phyloP scores from a whole-genome alignment of 2,113 vertebrate species.

The Cisticola juncidis region DNA sequence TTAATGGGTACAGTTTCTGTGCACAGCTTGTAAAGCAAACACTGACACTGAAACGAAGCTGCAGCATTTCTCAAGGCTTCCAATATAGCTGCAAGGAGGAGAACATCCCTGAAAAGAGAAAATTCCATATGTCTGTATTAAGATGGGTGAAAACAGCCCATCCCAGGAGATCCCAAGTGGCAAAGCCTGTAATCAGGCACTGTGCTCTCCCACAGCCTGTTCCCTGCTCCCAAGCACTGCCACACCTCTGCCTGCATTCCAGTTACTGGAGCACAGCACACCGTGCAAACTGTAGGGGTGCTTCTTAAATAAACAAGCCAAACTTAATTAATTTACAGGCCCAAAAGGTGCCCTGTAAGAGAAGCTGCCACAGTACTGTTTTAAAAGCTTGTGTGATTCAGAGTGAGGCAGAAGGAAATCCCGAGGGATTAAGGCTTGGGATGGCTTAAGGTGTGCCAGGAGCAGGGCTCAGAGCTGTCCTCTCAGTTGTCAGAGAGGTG shows the following conservation, averaged over 20 bases:
- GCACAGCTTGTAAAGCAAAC: not conserved
- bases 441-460: not conserved
- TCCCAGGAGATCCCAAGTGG: not conserved
- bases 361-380: not conserved
- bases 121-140: fast-evolving
- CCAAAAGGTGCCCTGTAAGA: not conserved
- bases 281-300: fast-evolving
- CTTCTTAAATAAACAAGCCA: not conserved
- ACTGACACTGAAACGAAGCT: not conserved
- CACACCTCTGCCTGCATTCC: not conserved
- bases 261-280: not conserved
- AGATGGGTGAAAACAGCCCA: not conserved
- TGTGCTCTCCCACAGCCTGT: not conserved
- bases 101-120: not conserved
- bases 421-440: not conserved
- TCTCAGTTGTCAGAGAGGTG: not conserved
- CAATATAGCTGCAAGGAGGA: not conserved
- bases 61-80: not conserved
- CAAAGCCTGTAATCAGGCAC: not conserved
- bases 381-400: not conserved
- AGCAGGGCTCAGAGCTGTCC: not conserved
- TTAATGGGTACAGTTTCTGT: not conserved
- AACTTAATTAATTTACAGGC: not conserved
- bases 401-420: not conserved
- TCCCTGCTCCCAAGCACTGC: not conserved